Percentiles rank a stretch among this genome's conserved stretches.
phyloP scores from a whole-genome alignment of 2,113 vertebrate genomes.

The Oncorhynchus masou region DNA sequence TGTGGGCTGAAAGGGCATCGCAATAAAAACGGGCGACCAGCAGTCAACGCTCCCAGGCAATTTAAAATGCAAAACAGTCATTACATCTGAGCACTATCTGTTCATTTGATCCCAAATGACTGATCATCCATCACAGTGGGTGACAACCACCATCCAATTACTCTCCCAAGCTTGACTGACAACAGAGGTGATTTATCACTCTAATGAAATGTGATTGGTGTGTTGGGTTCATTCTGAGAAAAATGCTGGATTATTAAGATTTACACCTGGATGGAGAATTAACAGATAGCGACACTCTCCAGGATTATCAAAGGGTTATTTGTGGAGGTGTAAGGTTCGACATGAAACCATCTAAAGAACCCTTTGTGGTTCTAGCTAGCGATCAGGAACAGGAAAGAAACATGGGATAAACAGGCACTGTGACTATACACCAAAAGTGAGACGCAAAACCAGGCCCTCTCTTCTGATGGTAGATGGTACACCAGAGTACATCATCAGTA shows the following conservation, averaged over 20 bases:
- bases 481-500: background rate
- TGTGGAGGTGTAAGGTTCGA: too few relatives aligned
- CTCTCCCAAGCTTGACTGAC: conserved; percentile 99
- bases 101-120: conserved; percentile 99
- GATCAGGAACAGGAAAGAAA: conserved; percentile 53
- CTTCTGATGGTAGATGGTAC: background rate
- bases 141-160: conserved; percentile 99
- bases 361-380: background rate
- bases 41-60: conserved; percentile 85
- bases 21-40: conserved; percentile 92
- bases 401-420: background rate
- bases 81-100: conserved; percentile 99
- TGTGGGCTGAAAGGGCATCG: conserved; percentile 73
- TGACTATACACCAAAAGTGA: background rate
- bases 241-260: conserved; percentile 70
- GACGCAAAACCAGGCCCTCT: conserved; percentile 47
- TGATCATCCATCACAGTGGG: conserved; percentile 99
- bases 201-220: conserved; percentile 99
- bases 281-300: conserved; percentile 73
- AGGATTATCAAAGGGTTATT: conserved; percentile 6
- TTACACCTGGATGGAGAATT: conserved; percentile 80
- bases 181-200: conserved; percentile 99
- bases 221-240: conserved; percentile 78
- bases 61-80: conserved; percentile 99
- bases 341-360: too few relatives aligned